Evolutionary conservation across 1,140 invertebrate genomes (phyloP).

Genomic region (Bombus pyrosoma): DNA sequence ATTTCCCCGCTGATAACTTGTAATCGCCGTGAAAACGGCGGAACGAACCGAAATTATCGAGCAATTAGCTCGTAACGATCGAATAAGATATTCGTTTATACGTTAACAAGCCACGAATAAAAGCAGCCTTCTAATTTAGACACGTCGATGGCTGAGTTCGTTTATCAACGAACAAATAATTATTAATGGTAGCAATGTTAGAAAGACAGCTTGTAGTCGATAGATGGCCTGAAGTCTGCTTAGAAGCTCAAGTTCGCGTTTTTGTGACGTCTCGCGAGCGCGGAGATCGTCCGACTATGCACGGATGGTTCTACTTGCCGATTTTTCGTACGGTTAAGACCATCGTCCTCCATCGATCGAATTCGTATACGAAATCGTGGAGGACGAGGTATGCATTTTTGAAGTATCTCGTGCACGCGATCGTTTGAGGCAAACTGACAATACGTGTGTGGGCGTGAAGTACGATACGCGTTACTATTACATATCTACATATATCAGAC

Average conservation of each 20-base stretch:
- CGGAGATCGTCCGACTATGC: slow-evolving; percentile 19
- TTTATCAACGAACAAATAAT: background rate
- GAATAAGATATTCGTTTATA: too few species aligned
- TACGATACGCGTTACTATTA: slow-evolving; percentile 14
- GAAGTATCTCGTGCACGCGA: background rate
- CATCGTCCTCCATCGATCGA: slow-evolving; percentile 29
- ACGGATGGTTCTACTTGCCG: slow-evolving; percentile 48
- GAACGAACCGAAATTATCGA: background rate
- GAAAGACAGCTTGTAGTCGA: too few species aligned
- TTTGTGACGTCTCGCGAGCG: background rate
- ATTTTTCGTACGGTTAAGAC: slow-evolving; percentile 19
- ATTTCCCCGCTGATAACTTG: background rate
- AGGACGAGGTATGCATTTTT: background rate
- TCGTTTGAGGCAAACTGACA: slow-evolving; percentile 14
- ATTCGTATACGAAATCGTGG: slow-evolving; percentile 39
- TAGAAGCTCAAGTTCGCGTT: background rate
- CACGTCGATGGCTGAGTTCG: background rate
- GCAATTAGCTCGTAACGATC: too few species aligned
- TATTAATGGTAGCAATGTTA: background rate
- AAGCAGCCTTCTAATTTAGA: background rate
- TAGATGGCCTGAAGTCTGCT: rapidly evolving
- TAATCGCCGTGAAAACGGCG: background rate
- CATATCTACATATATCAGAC: background rate
- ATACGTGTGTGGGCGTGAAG: slow-evolving; percentile 46
- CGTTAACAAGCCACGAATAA: background rate